Percentiles rank a stretch among this genome's conserved stretches.
These are phyloP conservation scores for Alca torda DNA, from an alignment of 2,797 vertebrate species.

Conservation along the genomic window DNA sequence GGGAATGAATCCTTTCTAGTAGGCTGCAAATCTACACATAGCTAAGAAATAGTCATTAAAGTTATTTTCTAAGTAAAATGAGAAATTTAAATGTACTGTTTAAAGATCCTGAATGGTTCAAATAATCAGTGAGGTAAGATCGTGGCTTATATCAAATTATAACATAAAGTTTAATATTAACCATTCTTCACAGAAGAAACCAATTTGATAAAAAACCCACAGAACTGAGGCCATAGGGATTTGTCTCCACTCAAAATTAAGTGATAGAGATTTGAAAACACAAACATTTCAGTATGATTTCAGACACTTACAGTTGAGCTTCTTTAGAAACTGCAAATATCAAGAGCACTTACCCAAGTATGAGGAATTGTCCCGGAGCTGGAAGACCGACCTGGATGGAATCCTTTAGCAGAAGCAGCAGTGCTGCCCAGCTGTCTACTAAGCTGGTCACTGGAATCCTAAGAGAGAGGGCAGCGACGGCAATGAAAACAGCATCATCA, in stretches of 20 bases:
- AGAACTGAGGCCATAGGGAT: not conserved
- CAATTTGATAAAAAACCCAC: not conserved
- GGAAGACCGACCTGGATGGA: slow-evolving; percentile 93
- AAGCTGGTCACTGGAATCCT: slow-evolving; percentile 95
- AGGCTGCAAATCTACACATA: not conserved
- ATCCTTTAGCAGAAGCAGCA: slow-evolving; percentile 93
- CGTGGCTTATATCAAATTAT: not conserved
- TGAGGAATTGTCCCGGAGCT: slow-evolving; percentile 95
- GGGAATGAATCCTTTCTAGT: not conserved
- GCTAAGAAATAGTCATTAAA: not conserved
- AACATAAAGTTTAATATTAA: not conserved
- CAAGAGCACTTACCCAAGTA: slow-evolving; percentile 86
- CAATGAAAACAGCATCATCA: not conserved
- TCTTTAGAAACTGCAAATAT: not conserved
- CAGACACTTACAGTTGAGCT: not conserved
- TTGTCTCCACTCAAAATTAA: not conserved
- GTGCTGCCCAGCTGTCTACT: slow-evolving; percentile 95
- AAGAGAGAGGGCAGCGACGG: not conserved
- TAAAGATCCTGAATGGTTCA: not conserved
- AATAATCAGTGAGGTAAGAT: not conserved
- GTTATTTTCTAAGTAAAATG: not conserved
- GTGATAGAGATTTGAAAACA: not conserved
- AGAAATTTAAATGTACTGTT: not conserved
- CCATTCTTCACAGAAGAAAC: not conserved
- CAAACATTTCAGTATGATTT: not conserved